Conservation (phyloP, 2,113 vertebrate genomes). For the Grus americana region DNA sequence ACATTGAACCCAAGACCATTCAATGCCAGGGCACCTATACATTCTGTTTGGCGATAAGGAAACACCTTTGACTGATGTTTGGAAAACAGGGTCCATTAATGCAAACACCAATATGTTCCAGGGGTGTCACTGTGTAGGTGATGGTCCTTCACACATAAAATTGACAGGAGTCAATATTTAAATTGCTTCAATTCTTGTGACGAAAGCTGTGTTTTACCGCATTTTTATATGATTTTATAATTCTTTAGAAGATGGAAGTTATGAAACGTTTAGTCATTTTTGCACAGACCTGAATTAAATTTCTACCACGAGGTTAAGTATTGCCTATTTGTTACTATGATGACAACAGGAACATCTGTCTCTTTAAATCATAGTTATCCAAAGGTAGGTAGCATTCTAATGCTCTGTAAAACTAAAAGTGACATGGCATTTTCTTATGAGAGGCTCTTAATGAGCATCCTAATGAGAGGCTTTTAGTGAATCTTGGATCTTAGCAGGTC, state of each 20-base stretch:
- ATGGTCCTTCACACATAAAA: not conserved
- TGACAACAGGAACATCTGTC: not conserved
- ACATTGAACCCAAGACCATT: not conserved
- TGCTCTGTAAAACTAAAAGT: not conserved
- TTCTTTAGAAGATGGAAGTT: not conserved
- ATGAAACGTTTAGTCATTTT: not conserved
- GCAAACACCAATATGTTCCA: not conserved
- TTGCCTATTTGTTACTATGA: not conserved
- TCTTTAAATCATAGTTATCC: not conserved
- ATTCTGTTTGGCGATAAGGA: not conserved
- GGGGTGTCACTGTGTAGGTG: not conserved
- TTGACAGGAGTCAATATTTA: not conserved
- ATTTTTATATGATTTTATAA: not conserved
- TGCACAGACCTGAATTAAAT: not conserved
- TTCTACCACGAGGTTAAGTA: not conserved
- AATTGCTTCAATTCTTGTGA: not conserved
- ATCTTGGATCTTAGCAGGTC: not conserved
- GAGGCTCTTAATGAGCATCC: not conserved
- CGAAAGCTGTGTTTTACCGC: not conserved
- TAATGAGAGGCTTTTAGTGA: not conserved
- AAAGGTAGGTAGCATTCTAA: not conserved
- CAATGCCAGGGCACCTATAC: not conserved
- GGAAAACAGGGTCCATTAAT: not conserved
- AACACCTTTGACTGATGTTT: not conserved
- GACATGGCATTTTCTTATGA: not conserved